phyloP scores from a whole-genome alignment of 2,797 vertebrate genomes.

The Smutsia temminckii region DNA sequence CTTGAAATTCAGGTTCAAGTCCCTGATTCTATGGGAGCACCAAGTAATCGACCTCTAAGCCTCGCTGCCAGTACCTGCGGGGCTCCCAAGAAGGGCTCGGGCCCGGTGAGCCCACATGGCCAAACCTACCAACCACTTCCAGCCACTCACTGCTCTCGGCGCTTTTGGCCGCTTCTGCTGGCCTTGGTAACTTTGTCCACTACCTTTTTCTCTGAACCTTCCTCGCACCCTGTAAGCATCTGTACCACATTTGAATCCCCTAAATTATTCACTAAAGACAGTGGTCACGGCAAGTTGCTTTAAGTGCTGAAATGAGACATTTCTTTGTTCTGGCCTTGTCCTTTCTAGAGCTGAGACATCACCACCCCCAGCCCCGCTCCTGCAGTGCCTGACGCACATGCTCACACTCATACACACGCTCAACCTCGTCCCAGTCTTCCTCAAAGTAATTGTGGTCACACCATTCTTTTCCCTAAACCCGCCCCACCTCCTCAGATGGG shows the following conservation, averaged over 20 bases:
- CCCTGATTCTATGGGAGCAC: neutral
- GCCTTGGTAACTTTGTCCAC: neutral
- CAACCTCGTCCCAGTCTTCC: neutral
- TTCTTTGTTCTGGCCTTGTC: neutral
- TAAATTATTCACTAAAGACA: neutral
- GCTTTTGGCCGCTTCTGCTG: neutral
- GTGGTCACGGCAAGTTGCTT: conserved; percentile 27
- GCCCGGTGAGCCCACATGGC: neutral
- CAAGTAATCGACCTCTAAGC: neutral
- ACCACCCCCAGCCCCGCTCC: neutral
- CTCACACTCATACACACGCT: neutral
- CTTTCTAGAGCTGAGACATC: neutral
- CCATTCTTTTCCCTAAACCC: neutral
- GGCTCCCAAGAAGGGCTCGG: neutral
- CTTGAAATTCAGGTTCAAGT: neutral
- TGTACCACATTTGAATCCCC: neutral
- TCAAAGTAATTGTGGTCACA: neutral
- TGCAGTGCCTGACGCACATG: neutral
- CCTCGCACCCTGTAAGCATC: neutral
- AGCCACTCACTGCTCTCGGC: neutral
- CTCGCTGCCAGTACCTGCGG: neutral
- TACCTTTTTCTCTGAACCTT: neutral
- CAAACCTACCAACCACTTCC: neutral
- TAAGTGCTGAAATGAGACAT: conserved; percentile 45
- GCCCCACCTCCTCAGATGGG: neutral